Conservation (phyloP, 2,888 invertebrate genomes). For the Halictus ligatus region DNA sequence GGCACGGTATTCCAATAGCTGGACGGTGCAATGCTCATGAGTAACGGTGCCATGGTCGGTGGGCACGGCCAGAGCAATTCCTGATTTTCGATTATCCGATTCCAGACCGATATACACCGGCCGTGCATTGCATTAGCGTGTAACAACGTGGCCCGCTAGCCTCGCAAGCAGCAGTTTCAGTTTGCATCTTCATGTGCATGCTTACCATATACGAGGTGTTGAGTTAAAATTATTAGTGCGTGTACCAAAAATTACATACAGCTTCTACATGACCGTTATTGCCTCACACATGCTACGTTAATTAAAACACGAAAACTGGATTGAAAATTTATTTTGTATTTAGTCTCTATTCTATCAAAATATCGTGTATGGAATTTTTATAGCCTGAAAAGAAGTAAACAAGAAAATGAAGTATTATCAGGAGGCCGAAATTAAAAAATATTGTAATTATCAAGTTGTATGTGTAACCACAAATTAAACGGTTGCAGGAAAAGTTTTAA, state of each 20-base stretch:
- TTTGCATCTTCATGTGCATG: slow-evolving; percentile 46
- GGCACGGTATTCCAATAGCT: slow-evolving; percentile 23
- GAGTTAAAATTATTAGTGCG: background rate
- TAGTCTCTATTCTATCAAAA: background rate
- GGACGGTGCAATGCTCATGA: slow-evolving; percentile 24
- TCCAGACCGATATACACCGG: slow-evolving; percentile 52
- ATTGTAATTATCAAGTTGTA: background rate
- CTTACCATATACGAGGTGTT: background rate
- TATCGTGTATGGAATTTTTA: no score
- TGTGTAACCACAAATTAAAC: background rate
- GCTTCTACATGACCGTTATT: no score
- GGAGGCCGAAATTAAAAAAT: background rate
- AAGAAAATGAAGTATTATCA: background rate
- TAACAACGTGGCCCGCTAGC: slow-evolving; percentile 48
- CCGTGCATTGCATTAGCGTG: slow-evolving; percentile 64
- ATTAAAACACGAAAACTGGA: background rate
- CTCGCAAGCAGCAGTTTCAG: slow-evolving; percentile 54
- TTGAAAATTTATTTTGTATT: background rate
- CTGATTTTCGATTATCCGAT: slow-evolving; percentile 63
- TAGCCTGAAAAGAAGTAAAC: background rate
- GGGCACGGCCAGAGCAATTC: slow-evolving; percentile 21
- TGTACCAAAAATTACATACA: background rate
- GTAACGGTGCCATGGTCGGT: slow-evolving; percentile 21
- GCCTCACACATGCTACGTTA: background rate
- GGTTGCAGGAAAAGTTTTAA: no score